Conservation (phyloP, 1,140 invertebrate genomes). For the Drosophila tropicalis region DNA sequence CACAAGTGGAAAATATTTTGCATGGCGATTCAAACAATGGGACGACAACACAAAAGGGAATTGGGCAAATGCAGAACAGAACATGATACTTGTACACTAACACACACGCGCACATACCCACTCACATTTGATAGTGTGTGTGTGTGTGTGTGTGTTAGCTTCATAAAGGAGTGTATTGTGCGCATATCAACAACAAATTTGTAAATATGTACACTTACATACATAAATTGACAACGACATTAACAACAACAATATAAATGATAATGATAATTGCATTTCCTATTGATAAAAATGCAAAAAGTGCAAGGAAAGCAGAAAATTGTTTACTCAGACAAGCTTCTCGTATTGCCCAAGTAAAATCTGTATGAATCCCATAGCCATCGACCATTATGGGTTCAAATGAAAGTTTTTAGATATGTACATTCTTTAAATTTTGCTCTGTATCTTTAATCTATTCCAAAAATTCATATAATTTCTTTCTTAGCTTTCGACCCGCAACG, state of each 20-base stretch:
- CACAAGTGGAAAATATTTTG: conserved; percentile 11
- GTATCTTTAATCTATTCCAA: too few relatives aligned
- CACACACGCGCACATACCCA: not conserved
- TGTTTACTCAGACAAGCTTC: not conserved
- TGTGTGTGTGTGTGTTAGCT: not conserved
- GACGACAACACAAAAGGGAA: not conserved
- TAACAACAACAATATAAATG: conserved; percentile 1
- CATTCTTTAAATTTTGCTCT: too few relatives aligned
- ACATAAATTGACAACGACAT: not conserved
- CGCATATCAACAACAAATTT: not conserved
- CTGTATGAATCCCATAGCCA: not conserved
- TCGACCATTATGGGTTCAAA: too few relatives aligned
- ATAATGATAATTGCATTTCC: conserved; percentile 1
- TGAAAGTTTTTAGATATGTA: not conserved
- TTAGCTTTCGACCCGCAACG: too few relatives aligned
- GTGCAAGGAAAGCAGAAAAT: conserved; percentile 3
- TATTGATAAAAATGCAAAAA: not conserved
- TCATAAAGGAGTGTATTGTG: not conserved
- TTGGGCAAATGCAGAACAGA: conserved; percentile 10
- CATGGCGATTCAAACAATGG: conserved; percentile 27
- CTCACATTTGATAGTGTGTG: not conserved
- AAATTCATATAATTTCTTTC: too few relatives aligned
- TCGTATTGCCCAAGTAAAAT: not conserved
- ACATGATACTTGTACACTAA: conserved; percentile 10
- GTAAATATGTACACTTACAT: not conserved